Base-by-base conservation (phyloP, 2,113 vertebrate species). In the Stegastes partitus region DNA sequence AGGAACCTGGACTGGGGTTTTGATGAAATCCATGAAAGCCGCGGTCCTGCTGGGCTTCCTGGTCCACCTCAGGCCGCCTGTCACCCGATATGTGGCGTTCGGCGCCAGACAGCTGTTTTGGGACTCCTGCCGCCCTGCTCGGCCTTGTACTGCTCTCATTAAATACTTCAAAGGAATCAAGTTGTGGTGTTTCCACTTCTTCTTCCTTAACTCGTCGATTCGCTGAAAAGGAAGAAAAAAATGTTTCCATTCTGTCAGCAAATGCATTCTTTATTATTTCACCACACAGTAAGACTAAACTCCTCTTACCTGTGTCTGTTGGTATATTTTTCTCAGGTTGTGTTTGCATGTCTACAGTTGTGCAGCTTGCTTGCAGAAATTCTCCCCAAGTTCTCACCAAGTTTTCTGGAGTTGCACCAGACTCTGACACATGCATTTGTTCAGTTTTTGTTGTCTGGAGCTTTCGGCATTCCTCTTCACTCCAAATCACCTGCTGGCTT, bases 1-100 rank as follows among this genome's bases (percentile, higher is more conserved):
- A 84, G 44, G 74, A 72, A 68, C 66, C 59, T 0, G 94, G 90
- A 42, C 85, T 88, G 73, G 87, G 71, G 0, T 89, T 81, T 28
- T 80, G 77, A 57, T 66, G 59, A 57, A 63, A 34, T 4, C 63
- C 66, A 8, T 84, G 74, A 39, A 71, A 68, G 69, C 31, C 6
- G 5, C 78, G 22, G 5, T 68, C 89, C 3, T 73, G 73, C 55
- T 75, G 53, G 4, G 82, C 53, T 54, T 85, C 55, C 69, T 69
- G 85, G 71, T 89, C 44, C 16, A 47, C 23, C 54, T 85, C 71
- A 54, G 70, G 74, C 73, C 28, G 6, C 15, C 31, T 56, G 26
- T 68, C 66, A 19, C 45, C 37, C 25, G 77, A 26, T 51, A 59
- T 18, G 59, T 70, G 31, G 4, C 15, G 54, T 8, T 77, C 65